Base-by-base conservation (phyloP, 2,888 invertebrate species). In the Nemapogon koenigi region DNA sequence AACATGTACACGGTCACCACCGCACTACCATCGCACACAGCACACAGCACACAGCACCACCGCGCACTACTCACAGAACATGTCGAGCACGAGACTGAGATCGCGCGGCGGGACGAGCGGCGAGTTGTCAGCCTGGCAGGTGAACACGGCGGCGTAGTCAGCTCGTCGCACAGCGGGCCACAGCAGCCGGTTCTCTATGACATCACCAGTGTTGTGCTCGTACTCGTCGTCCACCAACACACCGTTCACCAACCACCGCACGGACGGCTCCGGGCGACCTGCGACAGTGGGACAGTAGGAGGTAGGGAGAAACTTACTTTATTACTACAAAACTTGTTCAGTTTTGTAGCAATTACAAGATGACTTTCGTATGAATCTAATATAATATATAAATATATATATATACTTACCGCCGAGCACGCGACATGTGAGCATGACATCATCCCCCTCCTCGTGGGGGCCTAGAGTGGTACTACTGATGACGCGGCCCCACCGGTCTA, bases 41-140 rank as follows among this genome's bases (percentile, higher is more conserved):
- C 22, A 22, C 8, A 8, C n/a, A n/a, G n/a, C n/a, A n/a, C n/a
- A n/a, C n/a, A n/a, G n/a, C n/a, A n/a, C n/a, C n/a, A n/a, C n/a
- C n/a, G n/a, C n/a, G n/a, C n/a, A n/a, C 11, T 19, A 86, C 91
- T 91, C 69, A 92, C 92, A 66, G 62, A 88, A 88, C 71, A 92
- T 85, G 57, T 91, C 90, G 42, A 92, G 79, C 36, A 87, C 83
- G 37, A 91, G 84, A 17, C 88, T 85, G 11, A 88, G 83, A 62
- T 89, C 89, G 62, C 87, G 87, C 7, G 91, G 88, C 52, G 90
- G 88, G 38, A 90, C 89, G 39, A 93, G 83, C 53, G 86, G 85
- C 39, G 92, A 93, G 75, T 94, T 94, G 56, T 88, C 81, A 16
- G 94, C 92, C 63, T 91, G 90, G 60, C 94, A 94, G 40, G 91